Evolutionary conservation across 2,888 invertebrate genomes (phyloP).

Genomic region (Nipponacmea schrenckii): DNA sequence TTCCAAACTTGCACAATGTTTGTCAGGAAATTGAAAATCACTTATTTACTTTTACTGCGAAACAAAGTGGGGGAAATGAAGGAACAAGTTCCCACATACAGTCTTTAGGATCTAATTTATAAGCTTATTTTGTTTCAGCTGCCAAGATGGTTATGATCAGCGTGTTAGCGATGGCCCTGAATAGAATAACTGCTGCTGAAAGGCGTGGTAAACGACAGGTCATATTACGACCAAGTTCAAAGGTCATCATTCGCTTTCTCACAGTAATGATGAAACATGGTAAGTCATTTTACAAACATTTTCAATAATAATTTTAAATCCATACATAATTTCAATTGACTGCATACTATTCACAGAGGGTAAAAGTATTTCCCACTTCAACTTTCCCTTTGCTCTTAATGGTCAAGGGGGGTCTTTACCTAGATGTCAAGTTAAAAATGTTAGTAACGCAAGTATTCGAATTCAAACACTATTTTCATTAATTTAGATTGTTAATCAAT

Average conservation of each 20-base stretch:
- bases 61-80: too few relatives aligned
- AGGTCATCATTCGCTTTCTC: constrained; percentile 98
- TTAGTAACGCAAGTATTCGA: too few relatives aligned
- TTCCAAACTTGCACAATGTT: too few relatives aligned
- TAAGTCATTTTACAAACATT: constrained; percentile 60
- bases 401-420: not conserved
- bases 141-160: constrained; percentile 97
- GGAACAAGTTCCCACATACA: not conserved
- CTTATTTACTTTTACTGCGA: too few relatives aligned
- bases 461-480: too few relatives aligned
- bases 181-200: constrained; percentile 99
- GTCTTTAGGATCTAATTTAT: not conserved
- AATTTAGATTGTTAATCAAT: not conserved
- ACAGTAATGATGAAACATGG: constrained; percentile 99
- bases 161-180: constrained; percentile 98
- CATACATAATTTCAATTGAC: too few relatives aligned
- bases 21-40: too few relatives aligned
- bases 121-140: constrained; percentile 29
- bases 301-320: too few relatives aligned
- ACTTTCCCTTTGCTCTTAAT: not conserved
- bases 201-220: constrained; percentile 99
- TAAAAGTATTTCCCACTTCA: not conserved
- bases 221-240: constrained; percentile 95
- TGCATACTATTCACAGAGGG: not conserved
- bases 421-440: too few relatives aligned